These are phyloP conservation scores for Lysandra bellargus DNA, from an alignment of 2,888 invertebrate species.

Conservation along the genomic window DNA sequence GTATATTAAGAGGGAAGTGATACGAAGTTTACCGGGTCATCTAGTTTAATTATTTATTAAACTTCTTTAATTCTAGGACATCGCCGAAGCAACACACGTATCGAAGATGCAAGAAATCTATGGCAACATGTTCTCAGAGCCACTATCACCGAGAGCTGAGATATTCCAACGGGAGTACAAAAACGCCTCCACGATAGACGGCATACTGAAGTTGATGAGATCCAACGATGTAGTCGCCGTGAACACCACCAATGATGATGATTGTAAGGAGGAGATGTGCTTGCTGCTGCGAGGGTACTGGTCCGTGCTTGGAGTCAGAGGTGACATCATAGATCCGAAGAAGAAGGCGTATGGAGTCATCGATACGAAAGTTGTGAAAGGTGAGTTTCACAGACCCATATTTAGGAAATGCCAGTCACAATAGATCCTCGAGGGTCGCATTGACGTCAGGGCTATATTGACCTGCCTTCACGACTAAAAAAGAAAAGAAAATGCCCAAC, in stretches of 20 bases:
- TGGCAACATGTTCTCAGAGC: slow-evolving; percentile 63
- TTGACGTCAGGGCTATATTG: too few species aligned
- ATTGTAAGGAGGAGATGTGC: slow-evolving; percentile 50
- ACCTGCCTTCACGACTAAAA: too few species aligned
- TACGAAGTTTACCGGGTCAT: too few species aligned
- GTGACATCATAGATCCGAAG: slow-evolving; percentile 57
- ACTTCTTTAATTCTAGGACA: slow-evolving; percentile 41
- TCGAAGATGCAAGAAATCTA: slow-evolving; percentile 60
- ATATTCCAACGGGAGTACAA: slow-evolving; percentile 61
- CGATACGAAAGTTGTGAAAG: slow-evolving; percentile 77
- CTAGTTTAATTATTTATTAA: too few species aligned
- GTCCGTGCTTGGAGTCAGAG: slow-evolving; percentile 63
- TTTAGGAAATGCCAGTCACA: too few species aligned
- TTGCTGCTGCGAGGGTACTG: slow-evolving; percentile 60
- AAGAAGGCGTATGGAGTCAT: slow-evolving; percentile 75
- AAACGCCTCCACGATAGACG: slow-evolving; percentile 64
- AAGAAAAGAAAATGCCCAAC: too few species aligned
- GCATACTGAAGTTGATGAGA: slow-evolving; percentile 66
- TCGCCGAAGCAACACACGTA: slow-evolving; percentile 60
- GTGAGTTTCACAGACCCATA: slow-evolving; percentile 50
- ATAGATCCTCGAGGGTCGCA: too few species aligned
- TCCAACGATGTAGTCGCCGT: slow-evolving; percentile 64
- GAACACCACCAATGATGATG: slow-evolving; percentile 50
- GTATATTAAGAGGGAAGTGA: too few species aligned
- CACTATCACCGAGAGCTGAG: slow-evolving; percentile 61